Conservation (phyloP, 2,797 vertebrate genomes). For the Gastrophryne carolinensis region DNA sequence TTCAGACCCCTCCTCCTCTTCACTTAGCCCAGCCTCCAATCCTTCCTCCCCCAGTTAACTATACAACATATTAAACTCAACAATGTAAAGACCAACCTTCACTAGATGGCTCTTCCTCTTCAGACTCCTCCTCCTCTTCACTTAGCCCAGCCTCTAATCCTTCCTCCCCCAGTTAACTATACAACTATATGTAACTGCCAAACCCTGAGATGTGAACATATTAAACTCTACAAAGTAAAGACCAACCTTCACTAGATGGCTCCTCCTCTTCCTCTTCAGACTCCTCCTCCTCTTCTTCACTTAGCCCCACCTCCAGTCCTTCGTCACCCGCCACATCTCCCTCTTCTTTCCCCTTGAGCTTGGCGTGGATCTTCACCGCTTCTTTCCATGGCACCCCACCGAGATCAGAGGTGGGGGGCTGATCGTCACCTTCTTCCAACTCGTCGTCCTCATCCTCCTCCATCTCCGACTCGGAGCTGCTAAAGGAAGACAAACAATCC, state of each 20-base stretch:
- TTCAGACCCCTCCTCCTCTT: conserved; percentile 66
- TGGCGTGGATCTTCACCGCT: conserved; percentile 88
- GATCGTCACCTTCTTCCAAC: conserved; percentile 65
- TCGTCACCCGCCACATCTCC: conserved; percentile 70
- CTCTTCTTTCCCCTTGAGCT: conserved; percentile 75
- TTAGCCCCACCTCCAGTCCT: conserved; percentile 59
- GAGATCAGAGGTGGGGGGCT: conserved; percentile 77
- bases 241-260: conserved; percentile 89
- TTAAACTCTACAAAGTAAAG: too few species aligned
- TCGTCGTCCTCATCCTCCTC: conserved; percentile 78
- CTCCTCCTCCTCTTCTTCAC: conserved; percentile 67
- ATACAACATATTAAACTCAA: too few species aligned
- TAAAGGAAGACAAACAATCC: conserved; percentile 57
- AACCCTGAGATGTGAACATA: too few species aligned
- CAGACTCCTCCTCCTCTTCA: too few species aligned
- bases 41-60: conserved; percentile 66
- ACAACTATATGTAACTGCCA: too few species aligned
- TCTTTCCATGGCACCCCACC: conserved; percentile 94
- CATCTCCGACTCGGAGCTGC: conserved; percentile 92
- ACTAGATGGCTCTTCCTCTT: too few species aligned
- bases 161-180: too few species aligned
- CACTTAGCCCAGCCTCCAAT: conserved; percentile 61
- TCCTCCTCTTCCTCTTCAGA: conserved; percentile 74
- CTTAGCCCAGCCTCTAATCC: too few species aligned
- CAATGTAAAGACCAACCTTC: too few species aligned